Conservation (phyloP, 2,797 vertebrate species). For the Sebastes vulpes region DNA sequence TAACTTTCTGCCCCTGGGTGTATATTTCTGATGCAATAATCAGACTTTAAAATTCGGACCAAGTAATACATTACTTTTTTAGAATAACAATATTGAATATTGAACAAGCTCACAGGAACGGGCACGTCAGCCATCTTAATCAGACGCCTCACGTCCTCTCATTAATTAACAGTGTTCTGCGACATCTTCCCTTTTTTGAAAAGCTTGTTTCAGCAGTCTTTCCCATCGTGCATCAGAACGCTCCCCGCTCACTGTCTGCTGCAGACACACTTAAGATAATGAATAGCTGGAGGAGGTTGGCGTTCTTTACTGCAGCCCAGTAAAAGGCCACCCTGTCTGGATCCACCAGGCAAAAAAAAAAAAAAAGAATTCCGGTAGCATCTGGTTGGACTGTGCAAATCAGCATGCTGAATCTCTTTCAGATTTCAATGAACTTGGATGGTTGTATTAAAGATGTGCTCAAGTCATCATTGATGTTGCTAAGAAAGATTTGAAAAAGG, state of each 20-base stretch:
- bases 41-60: not conserved
- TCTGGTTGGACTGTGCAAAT: constrained; percentile 30
- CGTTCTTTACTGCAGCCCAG: constrained; percentile 69
- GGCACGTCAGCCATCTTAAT: constrained; percentile 34
- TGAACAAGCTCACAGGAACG: not conserved
- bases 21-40: constrained; percentile 12
- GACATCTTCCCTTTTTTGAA: constrained; percentile 42
- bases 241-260: constrained; percentile 57
- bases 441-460: constrained; percentile 14
- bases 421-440: constrained; percentile 23
- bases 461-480: not conserved
- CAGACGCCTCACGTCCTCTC: constrained; percentile 43
- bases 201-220: constrained; percentile 72
- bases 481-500: constrained; percentile 9
- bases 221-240: constrained; percentile 49
- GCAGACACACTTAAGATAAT: constrained; percentile 83
- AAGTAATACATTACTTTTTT: not conserved
- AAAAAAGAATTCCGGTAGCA: constrained; percentile 21
- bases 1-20: not conserved
- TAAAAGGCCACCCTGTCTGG: constrained; percentile 76
- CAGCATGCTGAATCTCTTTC: not conserved
- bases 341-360: constrained; percentile 43
- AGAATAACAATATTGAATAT: not conserved
- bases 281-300: constrained; percentile 76
- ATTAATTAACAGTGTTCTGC: constrained; percentile 61